Percentiles rank a stretch among this genome's conserved stretches.
Conservation (phyloP, 2,113 vertebrate species). For the Collichthys lucidus region DNA sequence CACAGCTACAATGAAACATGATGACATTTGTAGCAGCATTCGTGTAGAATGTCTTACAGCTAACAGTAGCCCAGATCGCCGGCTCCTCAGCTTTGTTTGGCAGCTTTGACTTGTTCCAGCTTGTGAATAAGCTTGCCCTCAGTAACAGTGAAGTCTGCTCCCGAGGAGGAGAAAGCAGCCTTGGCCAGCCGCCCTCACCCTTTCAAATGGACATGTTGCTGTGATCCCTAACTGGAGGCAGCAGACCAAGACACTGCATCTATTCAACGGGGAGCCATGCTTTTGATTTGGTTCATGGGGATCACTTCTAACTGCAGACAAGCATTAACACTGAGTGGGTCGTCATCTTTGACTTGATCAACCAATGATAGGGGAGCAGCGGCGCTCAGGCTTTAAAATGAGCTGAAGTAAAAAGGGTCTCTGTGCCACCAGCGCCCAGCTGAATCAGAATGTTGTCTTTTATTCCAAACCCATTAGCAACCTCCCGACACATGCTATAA, state of each 20-base stretch:
- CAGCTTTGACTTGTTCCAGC: constrained; percentile 37
- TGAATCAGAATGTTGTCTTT: constrained; percentile 83
- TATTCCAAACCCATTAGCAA: constrained; percentile 86
- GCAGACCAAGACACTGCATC: constrained; percentile 54
- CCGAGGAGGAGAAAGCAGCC: constrained; percentile 46
- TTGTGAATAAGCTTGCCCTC: constrained; percentile 46
- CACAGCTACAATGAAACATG: background rate
- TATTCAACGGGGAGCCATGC: constrained; percentile 63
- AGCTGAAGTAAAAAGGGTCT: constrained; percentile 76
- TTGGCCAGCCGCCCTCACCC: constrained; percentile 62
- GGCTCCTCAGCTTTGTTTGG: constrained; percentile 46
- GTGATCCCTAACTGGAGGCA: constrained; percentile 53
- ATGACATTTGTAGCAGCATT: constrained; percentile 2
- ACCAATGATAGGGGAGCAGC: constrained; percentile 77
- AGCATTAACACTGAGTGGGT: constrained; percentile 77
- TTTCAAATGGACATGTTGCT: constrained; percentile 53
- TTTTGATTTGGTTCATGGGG: constrained; percentile 76
- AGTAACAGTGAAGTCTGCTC: constrained; percentile 36
- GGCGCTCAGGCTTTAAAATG: constrained; percentile 68
- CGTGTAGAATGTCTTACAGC: background rate
- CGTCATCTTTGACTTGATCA: constrained; percentile 81
- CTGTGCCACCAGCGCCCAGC: constrained; percentile 65
- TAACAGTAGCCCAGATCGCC: constrained; percentile 2
- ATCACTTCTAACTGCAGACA: constrained; percentile 76
- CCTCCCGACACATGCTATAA: constrained; percentile 80